phyloP scores from a whole-genome alignment of 2,113 vertebrate genomes.

The Mastomys natalensis region DNA sequence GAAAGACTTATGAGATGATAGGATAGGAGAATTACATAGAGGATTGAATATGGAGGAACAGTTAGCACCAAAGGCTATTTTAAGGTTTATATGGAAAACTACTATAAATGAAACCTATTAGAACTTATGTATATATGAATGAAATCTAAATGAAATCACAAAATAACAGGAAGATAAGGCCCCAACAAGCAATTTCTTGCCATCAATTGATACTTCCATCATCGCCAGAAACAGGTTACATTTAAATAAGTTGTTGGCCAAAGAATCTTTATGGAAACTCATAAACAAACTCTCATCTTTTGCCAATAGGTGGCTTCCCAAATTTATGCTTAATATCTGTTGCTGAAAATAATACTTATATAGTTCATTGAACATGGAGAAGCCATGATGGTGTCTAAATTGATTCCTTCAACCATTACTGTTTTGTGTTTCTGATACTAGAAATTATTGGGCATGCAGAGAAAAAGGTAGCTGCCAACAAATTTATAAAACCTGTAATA shows the following conservation, averaged over 20 bases:
- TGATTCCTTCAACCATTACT: background rate
- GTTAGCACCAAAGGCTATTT: background rate
- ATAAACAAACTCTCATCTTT: background rate
- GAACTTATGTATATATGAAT: background rate
- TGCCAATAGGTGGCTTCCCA: background rate
- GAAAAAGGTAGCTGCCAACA: background rate
- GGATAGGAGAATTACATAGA: background rate
- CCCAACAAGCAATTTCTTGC: background rate
- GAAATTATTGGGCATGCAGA: background rate
- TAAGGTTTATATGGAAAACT: background rate
- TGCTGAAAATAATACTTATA: background rate
- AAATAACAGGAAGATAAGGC: background rate
- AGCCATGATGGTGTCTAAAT: background rate
- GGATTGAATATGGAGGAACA: background rate
- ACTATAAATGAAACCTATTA: background rate
- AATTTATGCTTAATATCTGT: background rate
- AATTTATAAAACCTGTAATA: background rate
- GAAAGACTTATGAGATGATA: background rate
- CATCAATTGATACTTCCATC: background rate
- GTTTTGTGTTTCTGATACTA: background rate
- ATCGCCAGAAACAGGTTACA: background rate
- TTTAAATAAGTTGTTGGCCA: background rate
- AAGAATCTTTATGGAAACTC: background rate
- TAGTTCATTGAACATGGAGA: background rate
- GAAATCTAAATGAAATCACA: background rate